Percentiles rank a stretch among this genome's conserved stretches.
These are phyloP conservation scores for Hozukius guyotensis DNA, from an alignment of 2,797 vertebrate genomes.

Conservation along the genomic window DNA sequence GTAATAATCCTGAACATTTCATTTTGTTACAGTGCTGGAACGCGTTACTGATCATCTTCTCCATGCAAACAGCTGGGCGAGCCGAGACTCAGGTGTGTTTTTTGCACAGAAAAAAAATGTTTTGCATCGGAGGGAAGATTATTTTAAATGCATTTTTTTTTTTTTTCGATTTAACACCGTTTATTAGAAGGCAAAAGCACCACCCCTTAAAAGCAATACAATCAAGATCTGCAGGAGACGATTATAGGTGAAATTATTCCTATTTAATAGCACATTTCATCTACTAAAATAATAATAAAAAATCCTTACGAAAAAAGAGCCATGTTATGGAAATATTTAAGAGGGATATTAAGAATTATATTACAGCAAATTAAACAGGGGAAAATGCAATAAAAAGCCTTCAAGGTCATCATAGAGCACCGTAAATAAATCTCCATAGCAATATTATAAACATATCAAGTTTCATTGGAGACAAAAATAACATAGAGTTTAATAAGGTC, in stretches of 20 bases:
- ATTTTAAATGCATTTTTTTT: neutral
- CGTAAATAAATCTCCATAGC: neutral
- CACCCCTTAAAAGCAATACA: rapidly evolving
- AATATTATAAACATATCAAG: neutral
- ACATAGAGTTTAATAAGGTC: neutral
- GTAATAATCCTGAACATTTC: slow-evolving; percentile 32
- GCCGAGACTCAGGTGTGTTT: neutral
- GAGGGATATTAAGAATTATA: too few relatives aligned
- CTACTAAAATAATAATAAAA: neutral
- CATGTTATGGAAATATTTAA: neutral
- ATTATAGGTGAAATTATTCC: rapidly evolving
- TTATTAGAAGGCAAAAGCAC: neutral
- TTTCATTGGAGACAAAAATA: neutral
- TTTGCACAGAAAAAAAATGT: neutral
- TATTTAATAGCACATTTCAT: too few relatives aligned
- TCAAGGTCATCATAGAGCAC: neutral
- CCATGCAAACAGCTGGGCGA: neutral
- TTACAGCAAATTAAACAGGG: neutral
- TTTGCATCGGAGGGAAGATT: rapidly evolving
- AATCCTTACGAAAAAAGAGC: too few relatives aligned
- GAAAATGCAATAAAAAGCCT: neutral
- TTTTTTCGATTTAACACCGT: neutral
- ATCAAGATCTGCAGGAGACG: neutral
- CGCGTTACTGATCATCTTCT: slow-evolving; percentile 5
- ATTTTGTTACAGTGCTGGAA: slow-evolving; percentile 43